phyloP scores from a whole-genome alignment of 1,140 invertebrate genomes.

The Ladona fulva region DNA sequence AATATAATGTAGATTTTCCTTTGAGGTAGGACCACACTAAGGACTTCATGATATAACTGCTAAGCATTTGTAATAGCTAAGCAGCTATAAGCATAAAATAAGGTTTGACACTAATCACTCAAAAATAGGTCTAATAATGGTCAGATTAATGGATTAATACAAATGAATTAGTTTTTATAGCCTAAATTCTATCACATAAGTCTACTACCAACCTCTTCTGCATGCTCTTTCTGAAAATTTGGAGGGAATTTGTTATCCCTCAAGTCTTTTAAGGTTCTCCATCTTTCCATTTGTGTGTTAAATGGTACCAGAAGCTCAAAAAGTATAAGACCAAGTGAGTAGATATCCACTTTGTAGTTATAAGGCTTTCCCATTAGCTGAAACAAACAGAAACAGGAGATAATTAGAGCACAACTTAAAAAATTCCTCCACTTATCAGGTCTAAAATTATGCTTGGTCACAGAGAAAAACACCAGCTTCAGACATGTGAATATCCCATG shows the following conservation, averaged over 20 bases:
- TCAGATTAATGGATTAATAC: too few species aligned
- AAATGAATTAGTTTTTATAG: constrained; percentile 16
- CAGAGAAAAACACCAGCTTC: too few species aligned
- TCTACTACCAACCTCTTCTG: constrained; percentile 53
- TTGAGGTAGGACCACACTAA: too few species aligned
- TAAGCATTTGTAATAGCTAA: too few species aligned
- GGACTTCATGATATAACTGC: too few species aligned
- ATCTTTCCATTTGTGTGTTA: constrained; percentile 79
- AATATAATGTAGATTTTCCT: too few species aligned
- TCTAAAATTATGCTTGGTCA: too few species aligned
- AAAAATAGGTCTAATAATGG: too few species aligned
- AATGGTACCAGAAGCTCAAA: constrained; percentile 88
- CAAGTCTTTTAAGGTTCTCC: constrained; percentile 50
- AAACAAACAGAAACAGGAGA: constrained; percentile 23
- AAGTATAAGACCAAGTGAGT: constrained; percentile 86
- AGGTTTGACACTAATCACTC: too few species aligned
- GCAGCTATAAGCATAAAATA: too few species aligned
- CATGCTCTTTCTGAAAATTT: constrained; percentile 52
- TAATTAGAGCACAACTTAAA: neutral
- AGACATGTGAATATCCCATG: too few species aligned
- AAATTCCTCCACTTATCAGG: too few species aligned
- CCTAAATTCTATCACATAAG: neutral
- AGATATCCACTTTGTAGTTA: constrained; percentile 94
- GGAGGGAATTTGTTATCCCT: constrained; percentile 59
- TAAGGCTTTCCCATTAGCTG: constrained; percentile 62